A percentile compares a stretch with the other conserved stretches of the same genome.
Evolutionary conservation across 2,113 vertebrate genomes (phyloP).

Genomic region (Clarias gariepinus): DNA sequence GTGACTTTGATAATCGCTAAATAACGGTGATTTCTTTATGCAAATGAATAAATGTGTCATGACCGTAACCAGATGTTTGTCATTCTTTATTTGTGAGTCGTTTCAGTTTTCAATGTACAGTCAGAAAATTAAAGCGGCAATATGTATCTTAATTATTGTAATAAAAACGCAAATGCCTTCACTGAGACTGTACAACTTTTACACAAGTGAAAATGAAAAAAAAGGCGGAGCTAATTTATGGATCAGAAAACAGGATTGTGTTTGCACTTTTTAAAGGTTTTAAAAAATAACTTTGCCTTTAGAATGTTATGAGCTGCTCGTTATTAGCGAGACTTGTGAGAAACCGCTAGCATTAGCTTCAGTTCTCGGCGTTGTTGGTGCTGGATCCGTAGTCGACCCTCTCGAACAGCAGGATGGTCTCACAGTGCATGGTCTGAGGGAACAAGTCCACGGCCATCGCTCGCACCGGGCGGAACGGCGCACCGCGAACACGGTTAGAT

Average conservation of each 20-base stretch:
- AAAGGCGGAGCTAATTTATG: background rate
- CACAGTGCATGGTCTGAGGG: slow-evolving; percentile 91
- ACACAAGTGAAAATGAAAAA: background rate
- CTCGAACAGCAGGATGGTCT: slow-evolving; percentile 88
- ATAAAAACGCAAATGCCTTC: background rate
- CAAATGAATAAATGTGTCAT: slow-evolving; percentile 73
- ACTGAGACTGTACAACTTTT: background rate
- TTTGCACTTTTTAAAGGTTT: background rate
- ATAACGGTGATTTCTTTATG: slow-evolving; percentile 73
- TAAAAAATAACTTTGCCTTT: background rate
- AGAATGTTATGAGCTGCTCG: too few species aligned
- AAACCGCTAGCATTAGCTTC: background rate
- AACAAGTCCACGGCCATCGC: slow-evolving; percentile 93
- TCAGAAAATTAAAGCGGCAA: background rate
- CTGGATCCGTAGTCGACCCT: slow-evolving; percentile 72
- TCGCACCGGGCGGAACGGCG: slow-evolving; percentile 81
- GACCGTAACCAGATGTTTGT: slow-evolving; percentile 50
- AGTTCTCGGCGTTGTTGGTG: slow-evolving; percentile 15
- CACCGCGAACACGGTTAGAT: slow-evolving; percentile 89
- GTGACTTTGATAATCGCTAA: slow-evolving; percentile 66
- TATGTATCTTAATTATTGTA: background rate
- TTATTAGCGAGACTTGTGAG: background rate
- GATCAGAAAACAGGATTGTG: background rate
- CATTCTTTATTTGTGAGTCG: background rate
- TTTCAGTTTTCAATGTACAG: background rate